phyloP scores from a whole-genome alignment of 2,888 invertebrate species.

The Drosophila nr. medialis region DNA sequence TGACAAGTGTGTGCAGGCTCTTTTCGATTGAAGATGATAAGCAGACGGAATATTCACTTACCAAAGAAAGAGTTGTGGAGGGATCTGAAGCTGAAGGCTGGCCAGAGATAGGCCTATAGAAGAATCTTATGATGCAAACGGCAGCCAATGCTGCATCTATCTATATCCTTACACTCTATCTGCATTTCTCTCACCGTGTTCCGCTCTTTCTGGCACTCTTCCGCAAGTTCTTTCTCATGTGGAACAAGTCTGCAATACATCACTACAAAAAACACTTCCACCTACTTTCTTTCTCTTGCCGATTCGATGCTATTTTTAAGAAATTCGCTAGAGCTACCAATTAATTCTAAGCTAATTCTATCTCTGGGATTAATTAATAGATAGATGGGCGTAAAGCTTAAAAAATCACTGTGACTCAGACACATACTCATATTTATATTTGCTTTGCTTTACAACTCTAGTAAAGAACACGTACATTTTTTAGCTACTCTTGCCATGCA shows the following conservation, averaged over 20 bases:
- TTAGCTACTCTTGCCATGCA: not conserved
- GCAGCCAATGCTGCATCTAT: no score
- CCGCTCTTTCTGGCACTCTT: not conserved
- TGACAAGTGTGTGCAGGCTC: conserved; percentile 44
- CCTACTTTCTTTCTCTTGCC: not conserved
- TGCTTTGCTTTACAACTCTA: not conserved
- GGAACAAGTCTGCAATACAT: not conserved
- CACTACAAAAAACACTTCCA: not conserved
- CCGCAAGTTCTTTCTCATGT: not conserved
- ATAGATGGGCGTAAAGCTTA: not conserved
- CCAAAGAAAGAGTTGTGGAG: not conserved
- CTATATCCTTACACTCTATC: not conserved
- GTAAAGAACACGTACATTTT: conserved; percentile 1
- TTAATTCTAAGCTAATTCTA: not conserved
- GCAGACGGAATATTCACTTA: not conserved
- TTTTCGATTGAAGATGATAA: conserved; percentile 13
- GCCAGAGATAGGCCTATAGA: not conserved
- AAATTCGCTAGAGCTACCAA: not conserved
- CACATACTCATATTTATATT: not conserved
- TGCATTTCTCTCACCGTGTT: not conserved
- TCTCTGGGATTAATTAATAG: not conserved
- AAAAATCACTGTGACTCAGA: not conserved
- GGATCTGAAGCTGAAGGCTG: not conserved
- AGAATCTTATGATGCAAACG: not conserved
- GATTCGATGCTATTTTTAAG: not conserved